phyloP scores from a whole-genome alignment of 2,113 vertebrate genomes.

The Limanda limanda region DNA sequence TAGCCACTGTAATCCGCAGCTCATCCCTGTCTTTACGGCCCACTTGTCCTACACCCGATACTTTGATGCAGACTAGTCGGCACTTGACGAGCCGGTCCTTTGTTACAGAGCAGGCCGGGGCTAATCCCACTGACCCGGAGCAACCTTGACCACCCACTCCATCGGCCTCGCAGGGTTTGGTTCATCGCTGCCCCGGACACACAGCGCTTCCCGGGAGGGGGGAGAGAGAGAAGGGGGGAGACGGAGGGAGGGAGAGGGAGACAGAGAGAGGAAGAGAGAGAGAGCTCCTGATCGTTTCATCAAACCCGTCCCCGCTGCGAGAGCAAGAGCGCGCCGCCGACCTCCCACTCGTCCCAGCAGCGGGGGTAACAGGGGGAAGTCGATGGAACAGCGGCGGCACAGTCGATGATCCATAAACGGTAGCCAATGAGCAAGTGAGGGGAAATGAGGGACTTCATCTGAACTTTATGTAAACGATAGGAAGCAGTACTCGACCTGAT shows the following conservation, averaged over 20 bases:
- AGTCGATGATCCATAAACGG: conserved; percentile 75
- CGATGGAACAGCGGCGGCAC: conserved; percentile 68
- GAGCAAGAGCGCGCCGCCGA: conserved; percentile 59
- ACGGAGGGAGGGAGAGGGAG: conserved; percentile 32
- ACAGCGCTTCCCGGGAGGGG: conserved; percentile 77
- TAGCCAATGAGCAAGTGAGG: conserved; percentile 59
- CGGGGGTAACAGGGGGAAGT: conserved; percentile 59
- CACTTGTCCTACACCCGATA: conserved; percentile 83
- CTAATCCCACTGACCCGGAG: conserved; percentile 83
- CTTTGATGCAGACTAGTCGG: conserved; percentile 80
- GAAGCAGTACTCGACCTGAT: conserved; percentile 24
- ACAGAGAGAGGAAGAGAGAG: conserved; percentile 10
- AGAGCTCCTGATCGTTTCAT: conserved; percentile 79
- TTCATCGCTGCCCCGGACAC: conserved; percentile 76
- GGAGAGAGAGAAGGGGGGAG: conserved; percentile 48
- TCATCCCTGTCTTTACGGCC: conserved; percentile 76
- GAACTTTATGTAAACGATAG: conserved; percentile 68
- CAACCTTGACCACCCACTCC: conserved; percentile 84
- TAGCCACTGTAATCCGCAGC: conserved; percentile 78
- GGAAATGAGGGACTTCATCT: conserved; percentile 72
- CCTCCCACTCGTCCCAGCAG: conserved; percentile 67
- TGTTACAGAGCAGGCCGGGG: conserved; percentile 71
- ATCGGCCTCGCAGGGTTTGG: conserved; percentile 71
- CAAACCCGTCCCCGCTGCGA: conserved; percentile 71
- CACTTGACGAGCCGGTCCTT: conserved; percentile 72